Base-by-base conservation (phyloP, 1,140 invertebrate species). In the Amphibalanus amphitrite region DNA sequence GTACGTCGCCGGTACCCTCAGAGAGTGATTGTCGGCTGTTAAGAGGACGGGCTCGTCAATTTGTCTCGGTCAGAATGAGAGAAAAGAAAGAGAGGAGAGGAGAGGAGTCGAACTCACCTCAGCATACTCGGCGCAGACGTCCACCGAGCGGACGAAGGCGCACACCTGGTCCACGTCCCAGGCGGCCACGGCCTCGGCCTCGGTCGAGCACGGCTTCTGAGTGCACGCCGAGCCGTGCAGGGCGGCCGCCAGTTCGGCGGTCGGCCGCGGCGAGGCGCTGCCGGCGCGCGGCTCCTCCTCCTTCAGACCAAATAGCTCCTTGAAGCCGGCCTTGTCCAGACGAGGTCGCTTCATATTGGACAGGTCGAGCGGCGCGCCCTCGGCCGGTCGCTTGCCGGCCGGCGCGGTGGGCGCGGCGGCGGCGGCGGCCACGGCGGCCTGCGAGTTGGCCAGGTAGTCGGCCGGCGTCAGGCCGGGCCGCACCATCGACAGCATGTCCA, bases 111-210 rank as follows among this genome's bases (percentile, higher is more conserved):
- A 10, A 25, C 77, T 76, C 83, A 95, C 92, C 89, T 90, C 85
- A 74, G 89, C 89, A 80, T 95, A 95, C 81, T 93, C 92, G 47
- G 90, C 87, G 81, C 92, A 95, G 76, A 92, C 91, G 79, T 94
- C 92, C 78, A 95, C 93, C 75, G 87, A 86, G 65, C 84, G 85
- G 68, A 95, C 90, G 81, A 93, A 95, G 76, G 86, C 87, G 79
- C 88, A 90, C 40, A 95, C 93, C 76, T 94, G 90, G 75, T 93
- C 90, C 30, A 94, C 90, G n/a, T 85, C 87, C 92, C 92, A 94
- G 33, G 83, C 82, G 72, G 86, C 83, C 28, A 88, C 77, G 28
- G 75, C 74, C 71, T 78, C 76, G 47, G 47, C 47, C 47, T 59
- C 47, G 6, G 47, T 13, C 47, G 47, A 59, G 47, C 47, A 59